A percentile compares a stretch with the other conserved stretches of the same genome.
Conservation (phyloP, 2,888 invertebrate genomes). For the Malthinus seriepunctatus region DNA sequence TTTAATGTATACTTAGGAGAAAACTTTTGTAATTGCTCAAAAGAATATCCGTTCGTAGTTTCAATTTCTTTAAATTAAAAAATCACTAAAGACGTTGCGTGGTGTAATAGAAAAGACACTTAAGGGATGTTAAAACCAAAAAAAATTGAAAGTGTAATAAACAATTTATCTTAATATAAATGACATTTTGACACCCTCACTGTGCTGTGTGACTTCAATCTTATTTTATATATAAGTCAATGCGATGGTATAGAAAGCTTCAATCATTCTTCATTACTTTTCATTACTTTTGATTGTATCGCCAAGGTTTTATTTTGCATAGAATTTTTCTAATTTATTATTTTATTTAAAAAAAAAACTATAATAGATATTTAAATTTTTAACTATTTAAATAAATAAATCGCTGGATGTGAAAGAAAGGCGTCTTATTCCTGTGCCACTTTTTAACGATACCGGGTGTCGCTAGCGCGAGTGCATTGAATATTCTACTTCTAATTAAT, state of each 20-base stretch:
- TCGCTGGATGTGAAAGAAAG: too few relatives aligned
- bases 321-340: conserved; percentile 6
- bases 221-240: conserved; percentile 8
- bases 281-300: conserved; percentile 31
- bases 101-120: neutral
- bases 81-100: too few relatives aligned
- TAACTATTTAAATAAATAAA: too few relatives aligned
- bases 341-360: conserved; percentile 7
- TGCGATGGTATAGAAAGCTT: conserved; percentile 27
- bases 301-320: conserved; percentile 12
- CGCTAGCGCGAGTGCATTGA: too few relatives aligned
- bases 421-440: too few relatives aligned
- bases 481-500: too few relatives aligned
- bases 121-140: neutral
- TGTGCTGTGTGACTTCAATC: conserved; percentile 14
- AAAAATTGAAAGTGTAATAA: conserved; percentile 16
- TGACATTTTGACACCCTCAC: conserved; percentile 16
- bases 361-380: too few relatives aligned
- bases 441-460: too few relatives aligned
- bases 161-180: conserved; percentile 22
- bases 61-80: too few relatives aligned
- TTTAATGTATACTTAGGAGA: too few relatives aligned
- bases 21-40: too few relatives aligned
- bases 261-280: conserved; percentile 35
- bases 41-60: too few relatives aligned